A percentile compares a stretch with the other conserved stretches of the same genome.
Evolutionary conservation across 2,888 invertebrate species (phyloP).

Genomic region (Rhogogaster chlorosoma): DNA sequence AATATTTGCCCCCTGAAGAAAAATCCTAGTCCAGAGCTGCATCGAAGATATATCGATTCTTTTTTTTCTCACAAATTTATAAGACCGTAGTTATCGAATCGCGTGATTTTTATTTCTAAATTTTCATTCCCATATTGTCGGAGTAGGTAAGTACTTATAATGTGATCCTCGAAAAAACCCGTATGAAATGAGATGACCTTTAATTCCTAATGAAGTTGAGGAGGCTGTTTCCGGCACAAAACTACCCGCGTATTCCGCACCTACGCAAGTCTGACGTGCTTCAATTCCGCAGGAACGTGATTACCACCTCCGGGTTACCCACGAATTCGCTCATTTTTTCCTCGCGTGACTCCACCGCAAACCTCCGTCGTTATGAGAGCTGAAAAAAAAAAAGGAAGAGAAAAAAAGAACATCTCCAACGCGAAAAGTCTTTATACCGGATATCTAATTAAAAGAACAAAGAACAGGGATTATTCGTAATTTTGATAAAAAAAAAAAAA

Average conservation of each 20-base stretch:
- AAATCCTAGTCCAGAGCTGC: too few relatives aligned
- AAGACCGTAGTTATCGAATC: too few relatives aligned
- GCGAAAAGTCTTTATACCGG: conserved; percentile 16
- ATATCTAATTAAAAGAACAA: conserved; percentile 26
- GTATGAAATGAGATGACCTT: background rate
- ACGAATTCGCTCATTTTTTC: background rate
- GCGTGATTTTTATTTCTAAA: too few relatives aligned
- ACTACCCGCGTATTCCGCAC: background rate
- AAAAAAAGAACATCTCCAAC: background rate
- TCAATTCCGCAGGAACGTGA: conserved; percentile 18
- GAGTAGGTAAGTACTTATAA: too few relatives aligned
- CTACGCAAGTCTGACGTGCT: background rate
- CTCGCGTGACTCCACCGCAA: background rate
- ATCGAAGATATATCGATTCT: too few relatives aligned
- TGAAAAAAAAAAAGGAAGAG: background rate
- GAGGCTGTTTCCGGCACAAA: background rate
- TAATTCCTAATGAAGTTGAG: conserved; percentile 3
- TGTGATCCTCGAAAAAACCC: background rate
- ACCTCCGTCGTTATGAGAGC: background rate
- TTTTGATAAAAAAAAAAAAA: background rate
- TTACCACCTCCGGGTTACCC: conserved; percentile 32
- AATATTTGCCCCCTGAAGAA: too few relatives aligned
- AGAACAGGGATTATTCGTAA: background rate
- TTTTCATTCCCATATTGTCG: too few relatives aligned
- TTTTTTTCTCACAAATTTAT: too few relatives aligned